Percentiles rank a stretch among this genome's conserved stretches.
Conservation (phyloP, 2,888 invertebrate species). For the Drosophila atripex region DNA sequence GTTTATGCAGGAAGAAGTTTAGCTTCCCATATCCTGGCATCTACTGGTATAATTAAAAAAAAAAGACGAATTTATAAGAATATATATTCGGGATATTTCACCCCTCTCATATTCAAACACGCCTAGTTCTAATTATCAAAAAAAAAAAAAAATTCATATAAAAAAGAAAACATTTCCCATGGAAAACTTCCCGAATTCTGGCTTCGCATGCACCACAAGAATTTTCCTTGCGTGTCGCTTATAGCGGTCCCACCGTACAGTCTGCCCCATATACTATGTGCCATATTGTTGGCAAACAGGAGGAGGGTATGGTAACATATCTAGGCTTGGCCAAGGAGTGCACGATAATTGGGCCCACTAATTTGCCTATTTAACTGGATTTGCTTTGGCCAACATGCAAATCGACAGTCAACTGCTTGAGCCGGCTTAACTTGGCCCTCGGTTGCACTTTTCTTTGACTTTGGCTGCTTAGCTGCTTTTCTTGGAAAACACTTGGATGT, state of each 20-base stretch:
- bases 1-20: conserved; percentile 31
- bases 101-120: background rate
- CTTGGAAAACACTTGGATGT: conserved; percentile 66
- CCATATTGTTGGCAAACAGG: conserved; percentile 15
- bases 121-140: conserved; percentile 7
- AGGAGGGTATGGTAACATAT: conserved; percentile 29
- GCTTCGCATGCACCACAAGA: conserved; percentile 33
- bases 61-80: too few species aligned
- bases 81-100: background rate
- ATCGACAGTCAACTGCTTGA: conserved; percentile 37
- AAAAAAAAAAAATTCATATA: background rate
- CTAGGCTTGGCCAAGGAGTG: conserved; percentile 39
- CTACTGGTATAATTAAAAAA: background rate
- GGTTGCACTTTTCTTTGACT: conserved; percentile 41
- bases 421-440: conserved; percentile 25
- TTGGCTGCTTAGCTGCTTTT: conserved; percentile 38
- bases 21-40: background rate
- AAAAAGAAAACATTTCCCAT: conserved; percentile 15
- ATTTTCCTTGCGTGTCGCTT: conserved; percentile 33
- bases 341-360: conserved; percentile 70
- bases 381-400: conserved; percentile 66
- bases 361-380: conserved; percentile 75
- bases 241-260: conserved; percentile 27
- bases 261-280: conserved; percentile 27
- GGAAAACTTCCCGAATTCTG: conserved; percentile 20